A percentile compares a stretch with the other conserved stretches of the same genome.
phyloP scores from a whole-genome alignment of 53 echinoderm and acorn worm genomes.

The Apostichopus leukothele region DNA sequence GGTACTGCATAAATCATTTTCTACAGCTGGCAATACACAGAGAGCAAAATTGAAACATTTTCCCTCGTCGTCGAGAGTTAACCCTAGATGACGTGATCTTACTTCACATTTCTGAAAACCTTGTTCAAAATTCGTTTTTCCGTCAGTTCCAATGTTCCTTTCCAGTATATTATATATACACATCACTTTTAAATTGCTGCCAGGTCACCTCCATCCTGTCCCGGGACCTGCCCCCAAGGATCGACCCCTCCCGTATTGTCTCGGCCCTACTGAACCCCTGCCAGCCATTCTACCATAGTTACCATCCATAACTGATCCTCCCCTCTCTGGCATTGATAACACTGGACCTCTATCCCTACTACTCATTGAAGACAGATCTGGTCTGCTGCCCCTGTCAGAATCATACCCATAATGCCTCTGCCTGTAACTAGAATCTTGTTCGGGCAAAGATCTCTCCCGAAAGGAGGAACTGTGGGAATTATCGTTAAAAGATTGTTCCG shows the following conservation, averaged over 20 bases:
- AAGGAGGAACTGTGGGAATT: neutral
- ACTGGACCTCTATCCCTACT: slow-evolving; percentile 34
- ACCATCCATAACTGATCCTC: slow-evolving; percentile 20
- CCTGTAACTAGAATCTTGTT: slow-evolving; percentile 12
- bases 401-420: neutral
- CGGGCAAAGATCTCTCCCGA: neutral
- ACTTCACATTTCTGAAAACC: no score
- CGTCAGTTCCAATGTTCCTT: no score
- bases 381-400: neutral
- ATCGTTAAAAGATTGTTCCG: slow-evolving; percentile 10
- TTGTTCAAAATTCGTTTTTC: no score
- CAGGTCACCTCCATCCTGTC: slow-evolving; percentile 57
- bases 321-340: slow-evolving; percentile 26
- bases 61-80: no score
- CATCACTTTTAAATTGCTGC: neutral
- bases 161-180: neutral
- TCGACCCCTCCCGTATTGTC: slow-evolving; percentile 33
- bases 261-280: slow-evolving; percentile 52
- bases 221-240: slow-evolving; percentile 47
- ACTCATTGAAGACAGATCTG: neutral
- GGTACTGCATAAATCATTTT: no score
- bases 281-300: slow-evolving; percentile 27
- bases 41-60: no score
- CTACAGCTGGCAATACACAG: no score
- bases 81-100: no score